Base-by-base conservation (phyloP, 1,140 invertebrate species). In the Calliopsis andreniformis region DNA sequence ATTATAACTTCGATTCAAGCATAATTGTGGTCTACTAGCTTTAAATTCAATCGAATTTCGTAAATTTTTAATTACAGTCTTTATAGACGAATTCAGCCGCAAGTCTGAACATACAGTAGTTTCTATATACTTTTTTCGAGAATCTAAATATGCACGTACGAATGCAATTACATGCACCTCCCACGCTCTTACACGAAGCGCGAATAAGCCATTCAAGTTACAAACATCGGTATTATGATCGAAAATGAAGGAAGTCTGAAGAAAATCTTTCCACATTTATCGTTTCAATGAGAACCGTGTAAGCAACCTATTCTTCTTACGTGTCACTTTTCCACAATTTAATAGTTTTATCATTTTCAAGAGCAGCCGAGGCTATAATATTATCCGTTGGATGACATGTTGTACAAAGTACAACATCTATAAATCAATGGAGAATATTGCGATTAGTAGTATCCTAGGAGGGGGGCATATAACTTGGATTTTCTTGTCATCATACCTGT, bases 321-420 rank as follows among this genome's bases (percentile, higher is more conserved):
- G 97, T 98, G 91, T 99, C 98, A 93, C 98, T 99, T 93, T 97
- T 98, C 99, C 99, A 99, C 61, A 99, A 92, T 94, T 99, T 99
- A 84, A 99, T 99, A 30, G 98, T 99, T 93, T 99, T 99, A 91
- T 99, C 99, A 89, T 98, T 98, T 92, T 99, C 99, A 47, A 99
- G 93, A 7, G 98, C 98, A 45, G 98, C 99, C 2, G 99, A 99
- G 12, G 99, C 99, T 82, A 99, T 99, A 47, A 99, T 99, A 90
- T 99, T 99, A 91, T 99, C 97, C 39, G 98, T 98, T 62, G 98
- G 98, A 92, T 99, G 99, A 92, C 99, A 99, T 1, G 98, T 98
- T 42, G 98, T 99, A 88, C 98, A 99, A 6, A 99, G 93, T 14
- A 99, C 98, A 4, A 98, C 98, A 94, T 99, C 98, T 96, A 89